A percentile compares a stretch with the other conserved stretches of the same genome.
These are phyloP conservation scores for Cryptus armator DNA, from an alignment of 2,888 invertebrate genomes.

Conservation along the genomic window DNA sequence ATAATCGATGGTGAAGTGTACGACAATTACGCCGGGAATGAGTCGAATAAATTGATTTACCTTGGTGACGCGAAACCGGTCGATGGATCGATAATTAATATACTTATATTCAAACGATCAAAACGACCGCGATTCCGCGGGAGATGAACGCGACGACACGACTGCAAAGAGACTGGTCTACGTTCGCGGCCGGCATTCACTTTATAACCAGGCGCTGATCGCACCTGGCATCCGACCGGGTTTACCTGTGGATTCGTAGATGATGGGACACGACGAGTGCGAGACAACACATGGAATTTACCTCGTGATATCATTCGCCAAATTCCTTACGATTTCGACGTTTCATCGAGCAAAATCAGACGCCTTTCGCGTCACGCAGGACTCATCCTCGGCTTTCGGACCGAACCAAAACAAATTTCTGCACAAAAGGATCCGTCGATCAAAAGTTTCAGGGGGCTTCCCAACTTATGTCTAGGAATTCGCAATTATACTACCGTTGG, in stretches of 20 bases:
- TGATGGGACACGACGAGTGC: constrained; percentile 12
- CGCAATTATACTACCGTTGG: too few species aligned
- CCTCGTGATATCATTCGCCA: neutral
- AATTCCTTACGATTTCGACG: neutral
- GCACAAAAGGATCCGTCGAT: too few species aligned
- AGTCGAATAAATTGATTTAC: neutral
- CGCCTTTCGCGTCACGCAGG: neutral
- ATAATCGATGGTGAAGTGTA: too few species aligned
- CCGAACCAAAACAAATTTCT: too few species aligned
- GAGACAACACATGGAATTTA: neutral
- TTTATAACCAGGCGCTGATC: constrained; percentile 73
- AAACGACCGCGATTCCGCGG: constrained; percentile 22
- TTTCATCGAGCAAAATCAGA: neutral
- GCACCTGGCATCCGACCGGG: constrained; percentile 10
- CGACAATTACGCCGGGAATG: neutral
- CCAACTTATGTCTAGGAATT: neutral
- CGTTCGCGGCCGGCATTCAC: constrained; percentile 73
- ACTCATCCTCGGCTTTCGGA: neutral
- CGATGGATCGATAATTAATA: neutral
- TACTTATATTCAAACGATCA: constrained; percentile 8
- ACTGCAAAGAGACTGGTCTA: constrained; percentile 75
- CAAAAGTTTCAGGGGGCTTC: neutral
- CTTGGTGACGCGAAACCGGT: neutral
- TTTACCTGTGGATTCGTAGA: constrained; percentile 34
- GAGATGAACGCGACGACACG: constrained; percentile 66